Base-by-base conservation (phyloP, 2,113 vertebrate species). In the Colaptes auratus region DNA sequence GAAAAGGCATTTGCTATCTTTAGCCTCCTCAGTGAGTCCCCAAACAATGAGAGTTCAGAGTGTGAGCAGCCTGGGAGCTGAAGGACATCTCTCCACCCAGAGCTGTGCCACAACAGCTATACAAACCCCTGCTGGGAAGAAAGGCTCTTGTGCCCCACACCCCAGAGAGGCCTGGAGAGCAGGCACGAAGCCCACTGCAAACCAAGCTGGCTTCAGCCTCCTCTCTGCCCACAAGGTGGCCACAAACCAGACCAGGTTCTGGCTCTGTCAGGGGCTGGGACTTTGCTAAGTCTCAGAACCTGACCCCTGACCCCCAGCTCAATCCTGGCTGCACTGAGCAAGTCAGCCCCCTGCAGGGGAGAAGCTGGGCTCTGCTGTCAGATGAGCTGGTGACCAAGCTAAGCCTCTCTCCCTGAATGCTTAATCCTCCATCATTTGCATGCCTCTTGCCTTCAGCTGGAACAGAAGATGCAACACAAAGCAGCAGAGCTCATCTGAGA, bases 1-100 rank as follows among this genome's bases (percentile, higher is more conserved):
- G 59, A 87, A 31, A 89, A 88, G 90, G 59, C 39, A 69, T 86
- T n/a, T 75, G 73, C 90, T 96, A 96, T 95, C 84, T 96, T 94
- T 95, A 95, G 85, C 58, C 35, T 82, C 88, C 82, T 87, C 53
- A 66, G 81, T 85, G 90, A 93, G 46, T 80, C 90, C 86, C 64
- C 93, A 90, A 95, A 94, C 94, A 96, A 77, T 67, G 83, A 35
- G 67, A 15, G 59, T 6, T 69, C 64, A 77, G 39, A 79, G 82
- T 59, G 78, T 58, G 82, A 56, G 67, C 56, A 21, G 27, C 42
- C 50, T 39, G 50, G 50, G 88, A 89, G 67, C 64, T 31, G 66
- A 66, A 84, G 82, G 82, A 84, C 90, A 78, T 50, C 82, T 93
- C 72, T 69, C 61, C 71, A 28, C 31, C 83, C 42, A 87, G 84